Percentiles rank a stretch among this genome's conserved stretches.
Evolutionary conservation across 2,113 vertebrate genomes (phyloP).

Genomic region (Gallinago jamesoni): DNA sequence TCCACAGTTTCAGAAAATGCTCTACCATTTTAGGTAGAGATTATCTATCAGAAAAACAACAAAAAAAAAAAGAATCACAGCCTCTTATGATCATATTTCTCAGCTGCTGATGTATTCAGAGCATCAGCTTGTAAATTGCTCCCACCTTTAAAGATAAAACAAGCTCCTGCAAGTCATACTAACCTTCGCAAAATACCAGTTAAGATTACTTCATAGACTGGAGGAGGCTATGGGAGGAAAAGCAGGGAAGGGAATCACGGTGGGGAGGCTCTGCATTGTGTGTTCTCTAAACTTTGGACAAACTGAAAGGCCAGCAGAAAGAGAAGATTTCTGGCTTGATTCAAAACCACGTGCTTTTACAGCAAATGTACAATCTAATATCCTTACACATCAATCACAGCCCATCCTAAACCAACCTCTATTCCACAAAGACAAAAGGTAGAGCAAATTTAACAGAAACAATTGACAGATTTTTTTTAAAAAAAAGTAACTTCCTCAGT

Average conservation of each 20-base stretch:
- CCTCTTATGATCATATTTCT: background rate
- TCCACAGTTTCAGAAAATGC: constrained; percentile 39
- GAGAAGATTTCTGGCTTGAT: background rate
- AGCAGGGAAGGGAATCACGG: background rate
- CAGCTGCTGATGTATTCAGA: constrained; percentile 20
- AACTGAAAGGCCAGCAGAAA: background rate
- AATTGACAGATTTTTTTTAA: background rate
- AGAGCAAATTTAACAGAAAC: background rate
- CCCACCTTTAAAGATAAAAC: background rate
- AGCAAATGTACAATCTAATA: background rate
- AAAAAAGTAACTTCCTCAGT: background rate
- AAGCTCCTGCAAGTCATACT: background rate
- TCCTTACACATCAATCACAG: background rate
- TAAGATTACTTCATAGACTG: background rate
- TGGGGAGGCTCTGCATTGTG: background rate
- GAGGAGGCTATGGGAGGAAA: background rate
- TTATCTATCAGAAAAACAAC: constrained; percentile 38
- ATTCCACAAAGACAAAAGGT: background rate
- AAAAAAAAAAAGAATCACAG: background rate
- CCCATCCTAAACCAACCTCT: background rate
- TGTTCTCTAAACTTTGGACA: background rate
- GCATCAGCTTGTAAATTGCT: constrained; percentile 2
- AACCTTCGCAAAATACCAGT: background rate
- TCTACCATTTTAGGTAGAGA: constrained; percentile 32
- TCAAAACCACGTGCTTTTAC: background rate